Conservation (phyloP, 2,113 vertebrate species). For the Columba janthina region DNA sequence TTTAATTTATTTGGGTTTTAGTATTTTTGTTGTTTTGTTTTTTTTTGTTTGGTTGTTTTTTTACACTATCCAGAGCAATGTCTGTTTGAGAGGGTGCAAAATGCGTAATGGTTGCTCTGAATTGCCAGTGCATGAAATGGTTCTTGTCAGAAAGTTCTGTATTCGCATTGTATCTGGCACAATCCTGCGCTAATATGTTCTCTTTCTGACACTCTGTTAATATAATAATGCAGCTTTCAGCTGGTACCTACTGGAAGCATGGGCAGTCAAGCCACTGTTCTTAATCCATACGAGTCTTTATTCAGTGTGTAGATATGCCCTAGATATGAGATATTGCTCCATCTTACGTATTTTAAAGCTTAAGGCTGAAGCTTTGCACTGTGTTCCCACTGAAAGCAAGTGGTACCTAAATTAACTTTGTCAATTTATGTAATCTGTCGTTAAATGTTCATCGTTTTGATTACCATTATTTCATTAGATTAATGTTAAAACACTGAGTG, state of each 20-base stretch:
- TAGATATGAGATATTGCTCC: background rate
- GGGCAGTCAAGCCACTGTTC: background rate
- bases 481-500: background rate
- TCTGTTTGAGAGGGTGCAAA: background rate
- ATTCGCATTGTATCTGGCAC: background rate
- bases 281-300: background rate
- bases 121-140: background rate
- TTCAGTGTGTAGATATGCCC: background rate
- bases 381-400: background rate
- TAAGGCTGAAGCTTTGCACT: background rate
- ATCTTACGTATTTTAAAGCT: background rate
- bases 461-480: background rate
- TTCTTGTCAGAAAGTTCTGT: background rate
- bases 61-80: background rate
- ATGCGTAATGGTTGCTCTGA: background rate
- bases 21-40: background rate
- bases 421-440: background rate
- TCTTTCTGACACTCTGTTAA: background rate
- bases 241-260: background rate
- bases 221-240: background rate
- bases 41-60: background rate
- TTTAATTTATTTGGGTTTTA: background rate
- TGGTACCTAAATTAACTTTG: background rate
- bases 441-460: background rate
- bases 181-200: background rate